Evolutionary conservation across 2,888 invertebrate species (phyloP), one percentile per base, ranked within the genome.

Genomic region (Andricus curvator): DNA sequence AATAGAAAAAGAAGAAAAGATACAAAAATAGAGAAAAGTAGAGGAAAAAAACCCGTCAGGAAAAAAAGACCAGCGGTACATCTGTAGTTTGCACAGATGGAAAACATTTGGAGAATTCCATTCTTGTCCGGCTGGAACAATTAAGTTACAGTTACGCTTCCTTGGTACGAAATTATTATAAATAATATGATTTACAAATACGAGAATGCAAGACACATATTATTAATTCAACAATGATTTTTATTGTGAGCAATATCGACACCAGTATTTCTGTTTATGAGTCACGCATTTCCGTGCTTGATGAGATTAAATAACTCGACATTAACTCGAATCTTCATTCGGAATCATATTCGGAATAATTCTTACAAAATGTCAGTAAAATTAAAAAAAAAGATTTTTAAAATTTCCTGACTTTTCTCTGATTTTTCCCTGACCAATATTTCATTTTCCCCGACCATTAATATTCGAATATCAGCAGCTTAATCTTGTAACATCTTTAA

Each of bases 1-100:
- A 60, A 60, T 60, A 60, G 64, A 64, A 64, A 64, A 29, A 64
- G 25, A 62, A 62, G n/a, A n/a, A 64, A 64, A 64, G 13, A 17
- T 25, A 62, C 25, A 11, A 56, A 56, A 56, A 56, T 11, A 56
- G 11, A n/a, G n/a, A 56, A 56, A 56, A 56, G 60, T 11, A 60
- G 22, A 11, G 22, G 60, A 22, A 22, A 60, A 60, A 20, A 60
- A 60, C 20, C 11, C 11, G 22, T 22, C 22, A 60, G 22, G 22
- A 60, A 56, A n/a, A 56, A n/a, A 56, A 60, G 22, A 22, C 22
- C 4, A 22, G 11, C 9, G 60, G 60, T 60, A n/a, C 6, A 48
- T 48, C 17, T 17, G 17, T 17, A 48, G 17, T 60, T 11, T 60
- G 11, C 11, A 22, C n/a, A 22, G 60, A 60, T 60, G 22, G 11